phyloP scores from a whole-genome alignment of 2,113 vertebrate genomes.

The Hydrochoerus hydrochaeris region DNA sequence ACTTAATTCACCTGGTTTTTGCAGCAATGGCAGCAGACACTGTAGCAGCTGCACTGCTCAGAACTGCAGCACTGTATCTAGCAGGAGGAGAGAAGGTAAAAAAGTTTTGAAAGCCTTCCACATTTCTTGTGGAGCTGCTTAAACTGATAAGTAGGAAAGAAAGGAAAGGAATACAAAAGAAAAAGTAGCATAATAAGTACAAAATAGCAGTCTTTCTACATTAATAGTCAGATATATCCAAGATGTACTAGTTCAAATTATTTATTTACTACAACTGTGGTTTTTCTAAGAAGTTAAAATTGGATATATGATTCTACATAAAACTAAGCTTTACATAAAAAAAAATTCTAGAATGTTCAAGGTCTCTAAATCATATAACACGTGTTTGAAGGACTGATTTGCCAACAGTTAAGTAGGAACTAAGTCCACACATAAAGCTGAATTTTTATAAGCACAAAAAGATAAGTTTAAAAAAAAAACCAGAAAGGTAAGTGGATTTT shows the following conservation, averaged over 20 bases:
- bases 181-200: background rate
- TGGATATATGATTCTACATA: background rate
- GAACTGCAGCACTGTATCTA: slow-evolving; percentile 79
- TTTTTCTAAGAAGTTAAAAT: slow-evolving; percentile 34
- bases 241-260: background rate
- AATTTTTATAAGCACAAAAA: slow-evolving; percentile 25
- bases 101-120: slow-evolving; percentile 76
- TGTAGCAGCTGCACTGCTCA: slow-evolving; percentile 82
- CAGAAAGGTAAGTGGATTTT: background rate
- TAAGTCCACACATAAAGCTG: slow-evolving; percentile 33
- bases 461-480: background rate
- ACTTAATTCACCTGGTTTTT: slow-evolving; percentile 86
- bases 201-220: background rate
- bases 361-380: background rate
- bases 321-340: slow-evolving; percentile 1
- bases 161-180: slow-evolving; percentile 56
- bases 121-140: slow-evolving; percentile 77
- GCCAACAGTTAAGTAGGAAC: slow-evolving; percentile 42
- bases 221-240: background rate
- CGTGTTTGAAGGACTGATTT: slow-evolving; percentile 1
- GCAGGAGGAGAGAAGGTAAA: slow-evolving; percentile 79
- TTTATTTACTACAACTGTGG: background rate
- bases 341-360: background rate
- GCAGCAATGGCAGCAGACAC: slow-evolving; percentile 82
- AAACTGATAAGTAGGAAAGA: slow-evolving; percentile 51